phyloP scores from a whole-genome alignment of 2,888 invertebrate genomes.

The Chymomyza fuscimana region DNA sequence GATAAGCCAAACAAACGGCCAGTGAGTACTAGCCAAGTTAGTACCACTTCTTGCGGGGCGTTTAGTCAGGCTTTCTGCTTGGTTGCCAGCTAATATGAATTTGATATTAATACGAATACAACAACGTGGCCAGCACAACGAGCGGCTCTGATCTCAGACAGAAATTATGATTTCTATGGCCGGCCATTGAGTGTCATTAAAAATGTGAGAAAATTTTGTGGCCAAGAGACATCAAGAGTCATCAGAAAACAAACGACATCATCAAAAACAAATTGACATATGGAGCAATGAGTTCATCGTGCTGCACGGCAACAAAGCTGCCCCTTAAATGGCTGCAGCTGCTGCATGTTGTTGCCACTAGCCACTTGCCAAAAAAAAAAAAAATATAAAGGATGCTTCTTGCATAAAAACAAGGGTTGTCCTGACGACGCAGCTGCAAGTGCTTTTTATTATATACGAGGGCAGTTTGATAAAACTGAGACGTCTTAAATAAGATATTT shows the following conservation, averaged over 20 bases:
- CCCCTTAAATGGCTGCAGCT: not conserved
- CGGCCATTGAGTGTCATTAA: slow-evolving; percentile 30
- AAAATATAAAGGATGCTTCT: not conserved
- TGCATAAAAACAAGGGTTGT: not conserved
- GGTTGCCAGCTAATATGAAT: slow-evolving; percentile 54
- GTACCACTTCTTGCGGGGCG: slow-evolving; percentile 32
- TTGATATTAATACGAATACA: slow-evolving; percentile 38
- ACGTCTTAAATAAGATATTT: too few species aligned
- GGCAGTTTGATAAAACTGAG: too few species aligned
- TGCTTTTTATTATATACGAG: not conserved
- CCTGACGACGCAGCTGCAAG: slow-evolving; percentile 9
- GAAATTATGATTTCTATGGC: slow-evolving; percentile 14
- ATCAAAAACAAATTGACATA: not conserved
- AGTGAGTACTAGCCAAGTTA: slow-evolving; percentile 14
- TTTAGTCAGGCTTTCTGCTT: slow-evolving; percentile 55
- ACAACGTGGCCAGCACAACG: not conserved
- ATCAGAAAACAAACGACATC: not conserved
- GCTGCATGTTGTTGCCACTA: not conserved
- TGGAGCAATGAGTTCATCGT: slow-evolving; percentile 6
- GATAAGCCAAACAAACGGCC: slow-evolving; percentile 61
- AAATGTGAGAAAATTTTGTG: slow-evolving; percentile 36
- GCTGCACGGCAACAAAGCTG: not conserved
- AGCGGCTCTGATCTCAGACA: not conserved
- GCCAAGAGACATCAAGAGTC: not conserved
- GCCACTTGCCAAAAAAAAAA: not conserved